Conservation (phyloP, 1,140 invertebrate genomes). For the Spodoptera litura region DNA sequence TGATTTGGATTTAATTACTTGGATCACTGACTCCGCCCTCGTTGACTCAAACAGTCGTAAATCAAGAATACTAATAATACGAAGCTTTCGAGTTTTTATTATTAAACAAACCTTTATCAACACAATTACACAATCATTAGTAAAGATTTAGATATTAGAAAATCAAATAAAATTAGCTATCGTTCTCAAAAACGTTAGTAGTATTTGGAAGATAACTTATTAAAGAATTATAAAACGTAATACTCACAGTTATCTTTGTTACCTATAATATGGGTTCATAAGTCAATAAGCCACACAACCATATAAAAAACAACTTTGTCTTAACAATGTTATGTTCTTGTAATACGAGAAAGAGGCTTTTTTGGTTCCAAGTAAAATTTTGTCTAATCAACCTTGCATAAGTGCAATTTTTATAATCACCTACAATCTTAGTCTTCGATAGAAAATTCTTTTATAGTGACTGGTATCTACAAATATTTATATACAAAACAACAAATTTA, state of each 20-base stretch:
- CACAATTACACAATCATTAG: conserved; percentile 80
- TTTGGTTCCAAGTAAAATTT: too few species aligned
- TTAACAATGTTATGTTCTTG: conserved; percentile 65
- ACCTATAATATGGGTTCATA: not conserved
- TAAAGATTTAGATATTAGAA: conserved; percentile 69
- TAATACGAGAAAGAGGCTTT: conserved; percentile 70
- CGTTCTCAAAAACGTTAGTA: too few species aligned
- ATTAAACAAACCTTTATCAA: conserved; percentile 81
- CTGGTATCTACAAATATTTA: not conserved
- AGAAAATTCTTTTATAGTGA: too few species aligned
- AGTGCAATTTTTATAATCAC: too few species aligned
- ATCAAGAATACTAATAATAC: conserved; percentile 77
- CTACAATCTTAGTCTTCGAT: too few species aligned
- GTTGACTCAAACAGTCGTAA: conserved; percentile 70
- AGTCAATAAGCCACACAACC: not conserved
- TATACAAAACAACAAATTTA: conserved; percentile 16
- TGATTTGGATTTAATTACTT: conserved; percentile 78
- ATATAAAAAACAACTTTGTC: not conserved
- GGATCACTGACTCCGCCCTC: conserved; percentile 68
- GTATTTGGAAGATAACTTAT: too few species aligned
- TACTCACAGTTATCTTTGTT: too few species aligned
- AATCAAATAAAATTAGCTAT: conserved; percentile 44
- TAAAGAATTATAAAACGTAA: too few species aligned
- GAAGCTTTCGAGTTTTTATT: conserved; percentile 70
- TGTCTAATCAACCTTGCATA: too few species aligned